These are phyloP conservation scores for Gasterosteus aculeatus DNA, from an alignment of 2,113 vertebrate species.

Conservation along the genomic window DNA sequence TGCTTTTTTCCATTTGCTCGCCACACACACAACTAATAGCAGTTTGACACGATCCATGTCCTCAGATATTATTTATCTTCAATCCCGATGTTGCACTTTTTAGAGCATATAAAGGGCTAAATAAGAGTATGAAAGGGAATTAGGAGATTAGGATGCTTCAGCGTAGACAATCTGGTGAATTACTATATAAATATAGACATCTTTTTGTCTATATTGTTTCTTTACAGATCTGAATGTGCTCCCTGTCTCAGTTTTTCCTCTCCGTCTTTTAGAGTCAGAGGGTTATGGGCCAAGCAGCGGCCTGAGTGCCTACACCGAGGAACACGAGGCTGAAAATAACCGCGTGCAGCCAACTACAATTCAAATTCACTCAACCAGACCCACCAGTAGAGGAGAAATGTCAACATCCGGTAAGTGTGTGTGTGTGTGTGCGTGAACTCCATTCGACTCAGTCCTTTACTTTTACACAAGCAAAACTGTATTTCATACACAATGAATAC, in stretches of 20 bases:
- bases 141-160: background rate
- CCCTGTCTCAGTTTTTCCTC: background rate
- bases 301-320: slow-evolving; percentile 28
- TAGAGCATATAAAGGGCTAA: slow-evolving; percentile 15
- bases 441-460: slow-evolving; percentile 1
- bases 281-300: slow-evolving; percentile 48
- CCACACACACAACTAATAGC: slow-evolving; percentile 17
- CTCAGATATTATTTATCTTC: slow-evolving; percentile 30
- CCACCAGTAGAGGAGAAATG: slow-evolving; percentile 24
- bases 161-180: background rate
- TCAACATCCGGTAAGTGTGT: slow-evolving; percentile 57
- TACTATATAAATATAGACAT: background rate
- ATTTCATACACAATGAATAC: slow-evolving; percentile 56
- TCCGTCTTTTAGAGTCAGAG: slow-evolving; percentile 34
- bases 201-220: background rate
- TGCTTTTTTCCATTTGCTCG: slow-evolving; percentile 29
- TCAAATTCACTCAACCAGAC: slow-evolving; percentile 42
- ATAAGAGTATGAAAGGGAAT: slow-evolving; percentile 1
- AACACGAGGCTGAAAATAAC: slow-evolving; percentile 41
- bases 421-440: background rate
- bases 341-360: slow-evolving; percentile 38
- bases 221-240: background rate
- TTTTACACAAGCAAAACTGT: slow-evolving; percentile 9
- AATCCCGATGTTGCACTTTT: slow-evolving; percentile 21
- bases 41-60: slow-evolving; percentile 10